Evolutionary conservation across 2,888 invertebrate genomes (phyloP).

Genomic region (Fissipunctia ypsillon): DNA sequence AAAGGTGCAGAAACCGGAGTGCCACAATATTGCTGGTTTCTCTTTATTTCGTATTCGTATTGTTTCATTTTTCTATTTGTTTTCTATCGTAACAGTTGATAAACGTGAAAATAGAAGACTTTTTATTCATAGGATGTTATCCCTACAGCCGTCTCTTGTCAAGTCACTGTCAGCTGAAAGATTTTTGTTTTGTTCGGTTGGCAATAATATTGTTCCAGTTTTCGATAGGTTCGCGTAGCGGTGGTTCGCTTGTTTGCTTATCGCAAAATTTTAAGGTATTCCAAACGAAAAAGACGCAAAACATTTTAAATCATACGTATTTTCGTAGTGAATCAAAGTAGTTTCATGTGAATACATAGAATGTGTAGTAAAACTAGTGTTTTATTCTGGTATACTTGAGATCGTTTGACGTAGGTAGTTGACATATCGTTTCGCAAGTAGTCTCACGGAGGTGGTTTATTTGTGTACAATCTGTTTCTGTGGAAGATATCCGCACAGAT

Average conservation of each 20-base stretch:
- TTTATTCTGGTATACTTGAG: constrained; percentile 62
- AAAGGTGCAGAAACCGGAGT: neutral
- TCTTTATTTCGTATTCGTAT: neutral
- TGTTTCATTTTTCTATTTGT: neutral
- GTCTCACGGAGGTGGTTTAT: constrained; percentile 84
- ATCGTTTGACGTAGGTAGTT: constrained; percentile 83
- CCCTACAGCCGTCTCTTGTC: constrained; percentile 52
- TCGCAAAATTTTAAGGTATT: constrained; percentile 60
- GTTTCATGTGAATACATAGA: constrained; percentile 36
- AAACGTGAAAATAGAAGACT: constrained; percentile 34
- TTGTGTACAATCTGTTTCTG: constrained; percentile 85
- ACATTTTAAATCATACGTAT: constrained; percentile 58
- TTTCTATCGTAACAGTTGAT: neutral
- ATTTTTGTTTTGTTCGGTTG: constrained; percentile 64
- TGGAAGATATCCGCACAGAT: constrained; percentile 77
- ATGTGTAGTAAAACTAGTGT: constrained; percentile 45
- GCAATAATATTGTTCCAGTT: constrained; percentile 73
- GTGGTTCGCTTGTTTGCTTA: constrained; percentile 59
- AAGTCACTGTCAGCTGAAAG: constrained; percentile 65
- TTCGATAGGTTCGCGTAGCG: constrained; percentile 77
- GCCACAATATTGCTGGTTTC: neutral
- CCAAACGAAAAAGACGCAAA: constrained; percentile 68
- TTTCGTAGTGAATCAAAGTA: constrained; percentile 42
- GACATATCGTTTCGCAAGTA: constrained; percentile 88
- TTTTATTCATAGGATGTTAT: constrained; percentile 1